Conservation (phyloP, 2,113 vertebrate genomes). For the Petromus typicus region DNA sequence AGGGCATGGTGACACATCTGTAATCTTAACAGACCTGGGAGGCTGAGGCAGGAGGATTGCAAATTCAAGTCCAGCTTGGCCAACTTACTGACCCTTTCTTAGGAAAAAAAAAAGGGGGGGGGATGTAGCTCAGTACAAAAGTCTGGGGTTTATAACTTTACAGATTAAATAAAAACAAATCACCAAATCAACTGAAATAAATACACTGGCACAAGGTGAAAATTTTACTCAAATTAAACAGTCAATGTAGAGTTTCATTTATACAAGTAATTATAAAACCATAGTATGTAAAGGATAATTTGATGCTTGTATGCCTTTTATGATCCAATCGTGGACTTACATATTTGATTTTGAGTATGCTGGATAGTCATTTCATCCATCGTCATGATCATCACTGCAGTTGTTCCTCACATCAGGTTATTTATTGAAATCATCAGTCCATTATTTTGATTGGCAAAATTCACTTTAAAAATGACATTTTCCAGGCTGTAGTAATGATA, state of each 20-base stretch:
- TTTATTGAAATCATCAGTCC: constrained; percentile 41
- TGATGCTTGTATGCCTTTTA: not conserved
- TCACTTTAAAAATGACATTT: constrained; percentile 9
- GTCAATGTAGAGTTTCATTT: constrained; percentile 12
- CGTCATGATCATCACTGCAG: not conserved
- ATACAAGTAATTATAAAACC: not conserved
- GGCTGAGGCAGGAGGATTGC: not conserved
- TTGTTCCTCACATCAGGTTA: constrained; percentile 29
- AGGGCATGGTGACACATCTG: not conserved
- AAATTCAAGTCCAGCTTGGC: not conserved
- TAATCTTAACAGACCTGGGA: not conserved
- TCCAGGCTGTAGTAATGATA: constrained; percentile 30
- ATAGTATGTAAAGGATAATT: not conserved
- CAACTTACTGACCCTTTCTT: not conserved
- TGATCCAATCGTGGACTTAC: constrained; percentile 23
- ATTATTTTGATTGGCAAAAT: constrained; percentile 14
- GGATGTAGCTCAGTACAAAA: not conserved
- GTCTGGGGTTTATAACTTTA: not conserved
- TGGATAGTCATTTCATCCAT: not conserved
- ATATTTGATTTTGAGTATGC: constrained; percentile 20
- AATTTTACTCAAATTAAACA: constrained; percentile 45
- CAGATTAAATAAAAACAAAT: constrained; percentile 38
- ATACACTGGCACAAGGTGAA: constrained; percentile 13
- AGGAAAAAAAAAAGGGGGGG: not conserved
- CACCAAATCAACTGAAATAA: constrained; percentile 46